Evolutionary conservation across 1,140 invertebrate genomes (phyloP).

Genomic region (Musca domestica): DNA sequence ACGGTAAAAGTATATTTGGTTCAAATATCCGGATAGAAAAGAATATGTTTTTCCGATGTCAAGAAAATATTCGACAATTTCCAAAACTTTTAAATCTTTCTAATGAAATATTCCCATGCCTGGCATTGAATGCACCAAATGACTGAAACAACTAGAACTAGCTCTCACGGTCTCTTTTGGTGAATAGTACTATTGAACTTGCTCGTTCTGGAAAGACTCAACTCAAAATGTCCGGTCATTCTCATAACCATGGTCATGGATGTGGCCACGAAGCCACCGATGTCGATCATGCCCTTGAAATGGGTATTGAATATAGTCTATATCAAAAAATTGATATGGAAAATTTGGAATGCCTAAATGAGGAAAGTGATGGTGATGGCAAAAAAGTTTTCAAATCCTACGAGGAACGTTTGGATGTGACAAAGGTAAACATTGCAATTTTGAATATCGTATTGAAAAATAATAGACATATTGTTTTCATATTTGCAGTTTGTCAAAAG

Average conservation of each 20-base stretch:
- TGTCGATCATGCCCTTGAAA: constrained; percentile 65
- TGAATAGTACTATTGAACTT: too few relatives aligned
- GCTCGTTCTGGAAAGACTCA: too few relatives aligned
- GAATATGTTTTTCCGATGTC: too few relatives aligned
- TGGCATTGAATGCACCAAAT: too few relatives aligned
- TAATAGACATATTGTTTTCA: not conserved
- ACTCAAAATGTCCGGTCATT: constrained; percentile 51
- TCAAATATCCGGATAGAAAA: too few relatives aligned
- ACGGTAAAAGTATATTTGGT: too few relatives aligned
- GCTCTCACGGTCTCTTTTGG: too few relatives aligned
- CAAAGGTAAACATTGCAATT: constrained; percentile 30
- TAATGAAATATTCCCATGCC: too few relatives aligned
- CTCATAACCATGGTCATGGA: constrained; percentile 39
- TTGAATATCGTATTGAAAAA: not conserved
- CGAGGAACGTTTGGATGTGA: constrained; percentile 75
- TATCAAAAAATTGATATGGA: constrained; percentile 86
- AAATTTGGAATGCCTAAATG: constrained; percentile 90
- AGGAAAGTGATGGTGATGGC: constrained; percentile 79
- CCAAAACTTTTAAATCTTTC: too few relatives aligned
- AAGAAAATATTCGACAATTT: too few relatives aligned
- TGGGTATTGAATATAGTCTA: constrained; percentile 83
- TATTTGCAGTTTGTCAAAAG: constrained; percentile 83
- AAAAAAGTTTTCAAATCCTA: constrained; percentile 89
- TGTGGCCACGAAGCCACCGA: constrained; percentile 48
- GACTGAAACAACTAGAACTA: too few relatives aligned